Base-by-base conservation (phyloP, 2,797 vertebrate genomes). In the Crocodylus rhombifer region DNA sequence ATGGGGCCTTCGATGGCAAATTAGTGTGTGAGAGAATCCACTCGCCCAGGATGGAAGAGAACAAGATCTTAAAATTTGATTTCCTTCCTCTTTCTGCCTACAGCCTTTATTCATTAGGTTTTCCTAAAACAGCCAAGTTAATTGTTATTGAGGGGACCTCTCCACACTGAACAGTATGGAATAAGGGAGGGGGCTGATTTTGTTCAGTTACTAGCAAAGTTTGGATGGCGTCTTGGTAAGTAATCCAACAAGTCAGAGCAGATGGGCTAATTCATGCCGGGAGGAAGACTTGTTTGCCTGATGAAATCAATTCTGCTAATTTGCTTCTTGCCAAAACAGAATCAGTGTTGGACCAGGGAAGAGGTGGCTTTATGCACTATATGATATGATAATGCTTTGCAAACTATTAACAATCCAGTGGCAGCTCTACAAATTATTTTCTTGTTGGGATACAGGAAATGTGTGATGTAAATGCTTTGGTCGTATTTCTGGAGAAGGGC, bases 51-150 rank as follows among this genome's bases (percentile, higher is more conserved):
- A 90, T 89, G 88, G 90, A 91, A 90, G 18, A 88, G 77, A 94
- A 93, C 58, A 85, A 94, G 74, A 51, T 91, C 92, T 96, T 93
- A 89, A 93, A 95, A 95, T 83, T 90, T 85, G 89, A 67, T 93
- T 96, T 97, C 95, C 95, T 95, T 95, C 90, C 77, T 83, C 95
- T 57, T 89, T 86, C 23, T 0, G 93, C 94, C 95, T 95, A 87
- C 93, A 94, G 90, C 91, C n/a, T 91, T 95, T 97, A 93, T 85
- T 90, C 65, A 67, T 62, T 93, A 87, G 51, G 65, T 95, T 58
- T 95, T 95, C 88, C 78, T 82, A 61, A 86, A 73, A 75, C 74
- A 86, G 67, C 63, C 92, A 86, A 79, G 60, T 58, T 89, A 91
- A 79, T 69, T 93, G 79, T 89, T 92, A 33, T 74, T 84, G 65